phyloP scores from a whole-genome alignment of 1,140 invertebrate species.

The Eufriesea mexicana region DNA sequence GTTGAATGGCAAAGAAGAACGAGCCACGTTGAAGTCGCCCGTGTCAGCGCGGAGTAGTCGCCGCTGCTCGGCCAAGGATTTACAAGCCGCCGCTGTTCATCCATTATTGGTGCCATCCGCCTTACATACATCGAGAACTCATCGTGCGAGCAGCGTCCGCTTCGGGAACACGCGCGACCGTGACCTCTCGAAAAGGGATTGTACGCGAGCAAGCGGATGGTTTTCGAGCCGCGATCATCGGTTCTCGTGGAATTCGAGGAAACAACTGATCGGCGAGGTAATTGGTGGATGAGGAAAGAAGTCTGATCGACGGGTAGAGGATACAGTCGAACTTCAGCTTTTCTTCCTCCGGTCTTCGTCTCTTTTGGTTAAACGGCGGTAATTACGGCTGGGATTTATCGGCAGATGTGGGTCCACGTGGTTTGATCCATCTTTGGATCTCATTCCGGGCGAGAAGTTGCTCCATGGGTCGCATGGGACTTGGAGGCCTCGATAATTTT shows the following conservation, averaged over 20 bases:
- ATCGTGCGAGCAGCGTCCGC: conserved; percentile 20
- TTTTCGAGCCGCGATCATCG: not conserved
- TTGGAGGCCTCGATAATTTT: too few relatives aligned
- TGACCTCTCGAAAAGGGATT: not conserved
- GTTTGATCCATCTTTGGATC: too few relatives aligned
- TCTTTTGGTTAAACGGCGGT: not conserved
- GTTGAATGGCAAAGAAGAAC: conserved; percentile 64
- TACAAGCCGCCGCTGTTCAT: conserved; percentile 70
- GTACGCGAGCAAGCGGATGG: not conserved
- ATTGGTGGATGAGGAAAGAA: not conserved
- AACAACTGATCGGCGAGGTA: not conserved
- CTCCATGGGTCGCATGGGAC: too few relatives aligned
- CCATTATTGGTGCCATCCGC: conserved; percentile 74
- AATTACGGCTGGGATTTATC: not conserved
- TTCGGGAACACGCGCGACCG: conserved; percentile 16
- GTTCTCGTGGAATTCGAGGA: not conserved
- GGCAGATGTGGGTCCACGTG: too few relatives aligned
- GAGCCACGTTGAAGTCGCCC: conserved; percentile 56
- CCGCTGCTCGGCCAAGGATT: conserved; percentile 69
- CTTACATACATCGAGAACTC: conserved; percentile 69
- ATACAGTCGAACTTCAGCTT: not conserved
- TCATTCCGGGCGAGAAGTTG: too few relatives aligned
- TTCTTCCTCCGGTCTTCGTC: not conserved
- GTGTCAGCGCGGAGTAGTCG: conserved; percentile 62
- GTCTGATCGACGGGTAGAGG: not conserved